Evolutionary conservation across 37 sponge, comb jelly and placozoan species (phyloP).

Genomic region (Lycopodina hypogea): DNA sequence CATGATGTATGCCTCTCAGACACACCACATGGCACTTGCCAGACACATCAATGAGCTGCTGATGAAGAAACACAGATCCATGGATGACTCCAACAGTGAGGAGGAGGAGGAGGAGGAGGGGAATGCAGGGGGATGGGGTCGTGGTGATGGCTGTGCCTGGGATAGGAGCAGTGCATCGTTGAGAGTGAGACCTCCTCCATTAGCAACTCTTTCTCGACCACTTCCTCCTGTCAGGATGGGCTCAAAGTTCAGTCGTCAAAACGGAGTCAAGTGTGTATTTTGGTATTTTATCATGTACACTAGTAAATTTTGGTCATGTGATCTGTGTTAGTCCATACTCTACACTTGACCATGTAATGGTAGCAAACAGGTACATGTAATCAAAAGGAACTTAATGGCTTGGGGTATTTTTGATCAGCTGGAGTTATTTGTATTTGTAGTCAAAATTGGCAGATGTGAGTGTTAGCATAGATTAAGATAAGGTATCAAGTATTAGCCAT

Average conservation of each 20-base stretch:
- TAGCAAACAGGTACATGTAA: too few relatives aligned
- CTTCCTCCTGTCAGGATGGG: neutral
- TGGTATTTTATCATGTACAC: too few relatives aligned
- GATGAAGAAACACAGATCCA: conserved; percentile 18
- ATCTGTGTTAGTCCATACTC: too few relatives aligned
- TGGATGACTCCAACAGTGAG: neutral
- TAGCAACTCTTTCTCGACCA: neutral
- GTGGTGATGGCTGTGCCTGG: neutral
- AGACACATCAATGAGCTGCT: conserved; percentile 60
- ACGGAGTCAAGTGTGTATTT: neutral
- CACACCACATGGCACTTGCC: conserved; percentile 41
- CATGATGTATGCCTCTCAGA: conserved; percentile 62
- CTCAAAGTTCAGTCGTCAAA: conserved; percentile 5
- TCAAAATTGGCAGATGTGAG: too few relatives aligned
- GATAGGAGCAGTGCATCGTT: too few relatives aligned
- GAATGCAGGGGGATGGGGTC: neutral
- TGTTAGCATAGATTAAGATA: too few relatives aligned
- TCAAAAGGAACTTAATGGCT: too few relatives aligned
- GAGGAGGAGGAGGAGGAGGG: conserved; percentile 31
- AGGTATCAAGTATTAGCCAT: too few relatives aligned
- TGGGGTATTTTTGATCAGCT: too few relatives aligned
- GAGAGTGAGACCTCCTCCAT: neutral
- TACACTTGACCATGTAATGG: too few relatives aligned
- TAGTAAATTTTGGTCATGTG: too few relatives aligned
- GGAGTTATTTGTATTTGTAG: too few relatives aligned